phyloP scores from a whole-genome alignment of 2,888 invertebrate species.

The Electrophaes corylata region DNA sequence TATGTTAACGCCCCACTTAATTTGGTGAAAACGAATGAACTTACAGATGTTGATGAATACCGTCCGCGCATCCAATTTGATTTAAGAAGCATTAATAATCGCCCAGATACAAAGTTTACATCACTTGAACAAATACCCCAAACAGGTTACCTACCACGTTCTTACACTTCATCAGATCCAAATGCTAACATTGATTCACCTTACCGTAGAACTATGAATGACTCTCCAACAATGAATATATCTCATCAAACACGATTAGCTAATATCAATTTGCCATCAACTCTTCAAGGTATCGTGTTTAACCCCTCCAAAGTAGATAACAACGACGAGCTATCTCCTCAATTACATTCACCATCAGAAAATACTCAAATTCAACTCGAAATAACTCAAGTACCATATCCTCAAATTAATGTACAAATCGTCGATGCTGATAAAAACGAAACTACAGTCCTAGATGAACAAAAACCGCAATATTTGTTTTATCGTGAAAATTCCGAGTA shows the following conservation, averaged over 20 bases:
- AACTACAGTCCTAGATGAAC: background rate
- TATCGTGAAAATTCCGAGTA: constrained; percentile 10
- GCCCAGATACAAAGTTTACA: background rate
- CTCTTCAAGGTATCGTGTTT: background rate
- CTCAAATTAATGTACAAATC: background rate
- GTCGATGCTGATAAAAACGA: background rate
- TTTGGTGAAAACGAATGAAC: constrained; percentile 7
- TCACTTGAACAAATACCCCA: background rate
- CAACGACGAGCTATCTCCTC: background rate
- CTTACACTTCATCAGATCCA: background rate
- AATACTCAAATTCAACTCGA: constrained; percentile 15
- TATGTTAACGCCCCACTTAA: constrained; percentile 6
- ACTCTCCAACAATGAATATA: background rate
- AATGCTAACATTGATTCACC: background rate
- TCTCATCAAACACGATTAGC: constrained; percentile 3
- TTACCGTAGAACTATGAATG: background rate
- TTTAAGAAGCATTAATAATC: background rate
- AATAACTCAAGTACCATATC: constrained; percentile 4
- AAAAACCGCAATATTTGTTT: constrained; percentile 4
- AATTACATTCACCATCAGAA: background rate
- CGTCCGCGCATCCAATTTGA: constrained; percentile 3
- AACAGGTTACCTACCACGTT: background rate
- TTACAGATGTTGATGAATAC: background rate
- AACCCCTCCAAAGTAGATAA: background rate
- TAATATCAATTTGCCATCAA: constrained; percentile 6